Percentiles rank a stretch among this genome's conserved stretches.
These are phyloP conservation scores for Trichacis sp. DNA, from an alignment of 2,888 invertebrate species.

Conservation along the genomic window DNA sequence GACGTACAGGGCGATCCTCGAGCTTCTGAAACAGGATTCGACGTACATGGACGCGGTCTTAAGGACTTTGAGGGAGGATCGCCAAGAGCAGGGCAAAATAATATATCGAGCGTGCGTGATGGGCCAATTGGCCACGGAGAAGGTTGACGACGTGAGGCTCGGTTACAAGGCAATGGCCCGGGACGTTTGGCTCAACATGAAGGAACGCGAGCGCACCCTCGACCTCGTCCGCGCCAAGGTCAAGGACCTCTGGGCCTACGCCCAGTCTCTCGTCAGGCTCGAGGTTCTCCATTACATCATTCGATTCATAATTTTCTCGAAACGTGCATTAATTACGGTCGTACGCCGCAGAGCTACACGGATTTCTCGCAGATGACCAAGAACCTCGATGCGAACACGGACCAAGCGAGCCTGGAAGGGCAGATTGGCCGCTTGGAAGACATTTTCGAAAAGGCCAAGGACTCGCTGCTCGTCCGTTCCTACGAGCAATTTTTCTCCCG, in stretches of 20 bases:
- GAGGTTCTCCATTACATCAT: no score
- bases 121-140: constrained; percentile 78
- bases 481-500: constrained; percentile 68
- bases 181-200: constrained; percentile 75
- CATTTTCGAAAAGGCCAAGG: constrained; percentile 66
- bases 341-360: constrained; percentile 48
- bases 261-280: constrained; percentile 68
- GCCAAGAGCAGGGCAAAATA: constrained; percentile 74
- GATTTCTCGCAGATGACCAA: constrained; percentile 23
- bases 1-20: constrained; percentile 74
- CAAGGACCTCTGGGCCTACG: constrained; percentile 65
- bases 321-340: no score
- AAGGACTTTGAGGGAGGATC: constrained; percentile 73
- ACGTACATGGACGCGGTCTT: constrained; percentile 76
- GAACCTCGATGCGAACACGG: constrained; percentile 42
- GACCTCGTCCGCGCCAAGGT: constrained; percentile 69
- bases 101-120: constrained; percentile 76
- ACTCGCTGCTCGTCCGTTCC: constrained; percentile 65
- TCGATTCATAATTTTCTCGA: no score
- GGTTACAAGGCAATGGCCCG: constrained; percentile 74
- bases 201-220: constrained; percentile 73
- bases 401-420: constrained; percentile 55
- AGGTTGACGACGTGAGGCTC: constrained; percentile 75
- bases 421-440: constrained; percentile 65
- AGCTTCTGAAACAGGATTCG: constrained; percentile 76